phyloP scores from a whole-genome alignment of 2,113 vertebrate species.

The Hippopotamus amphibius region DNA sequence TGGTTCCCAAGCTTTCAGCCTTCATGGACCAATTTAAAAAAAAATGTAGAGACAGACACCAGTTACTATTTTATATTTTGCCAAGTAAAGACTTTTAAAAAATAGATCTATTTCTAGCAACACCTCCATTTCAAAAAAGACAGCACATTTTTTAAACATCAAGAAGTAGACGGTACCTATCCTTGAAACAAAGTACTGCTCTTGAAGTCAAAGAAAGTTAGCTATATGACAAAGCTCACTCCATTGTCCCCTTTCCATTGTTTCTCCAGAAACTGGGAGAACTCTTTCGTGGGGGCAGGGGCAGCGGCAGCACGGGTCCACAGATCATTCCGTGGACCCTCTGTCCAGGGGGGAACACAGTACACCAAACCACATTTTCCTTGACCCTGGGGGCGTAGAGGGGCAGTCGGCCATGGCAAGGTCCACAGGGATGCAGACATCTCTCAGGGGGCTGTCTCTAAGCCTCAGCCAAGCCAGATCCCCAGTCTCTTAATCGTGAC shows the following conservation, averaged over 20 bases:
- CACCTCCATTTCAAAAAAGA: not conserved
- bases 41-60: not conserved
- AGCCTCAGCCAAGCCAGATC: not conserved
- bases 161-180: not conserved
- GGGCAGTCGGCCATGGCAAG: not conserved
- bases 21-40: not conserved
- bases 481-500: not conserved
- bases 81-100: not conserved
- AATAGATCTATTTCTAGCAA: not conserved
- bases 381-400: not conserved
- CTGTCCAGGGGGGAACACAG: not conserved
- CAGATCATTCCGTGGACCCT: not conserved
- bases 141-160: constrained; percentile 34
- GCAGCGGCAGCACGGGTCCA: not conserved
- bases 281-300: not conserved
- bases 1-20: not conserved
- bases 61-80: constrained; percentile 34
- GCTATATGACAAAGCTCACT: not conserved
- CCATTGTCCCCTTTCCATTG: not conserved
- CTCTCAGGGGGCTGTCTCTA: not conserved
- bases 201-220: not conserved
- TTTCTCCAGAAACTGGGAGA: not conserved
- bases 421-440: not conserved
- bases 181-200: not conserved
- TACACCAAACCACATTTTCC: not conserved